Base-by-base conservation (phyloP, 1,140 invertebrate genomes). In the Nasonia vitripennis region DNA sequence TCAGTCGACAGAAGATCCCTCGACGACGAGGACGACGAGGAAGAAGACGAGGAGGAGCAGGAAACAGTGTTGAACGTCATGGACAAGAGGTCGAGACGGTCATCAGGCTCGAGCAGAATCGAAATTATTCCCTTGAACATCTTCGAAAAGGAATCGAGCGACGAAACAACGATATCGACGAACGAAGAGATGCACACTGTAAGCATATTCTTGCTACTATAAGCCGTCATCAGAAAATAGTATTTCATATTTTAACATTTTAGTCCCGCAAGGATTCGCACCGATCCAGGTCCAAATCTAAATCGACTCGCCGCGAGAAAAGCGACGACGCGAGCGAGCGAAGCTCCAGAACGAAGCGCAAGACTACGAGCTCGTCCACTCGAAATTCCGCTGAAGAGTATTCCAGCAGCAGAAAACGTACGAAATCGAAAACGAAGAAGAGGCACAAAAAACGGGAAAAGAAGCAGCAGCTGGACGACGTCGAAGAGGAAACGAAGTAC, bases 401-500 rank as follows among this genome's bases (percentile, higher is more conserved):
- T 23, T 41, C 11, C 31, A 83, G 2, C 68, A 87, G 27, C 41
- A 31, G 1, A 83, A 85, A 37, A 67, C 34, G 0, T 12, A 5
- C 74, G 12, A 81, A 81, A 5, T 27, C 79, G n/a, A 83, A 27
- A 14, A 81, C 55, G 34, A 88, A 80, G 41, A 86, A 86, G 82
- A 87, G 86, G 51, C 78, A 17, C 17, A 88, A 87, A 48, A 88
- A 84, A 48, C 88, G 89, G 23, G 89, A 89, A 34, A 79, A 84
- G 37, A 83, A 51, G 41, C 27, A 55, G 2, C 1, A 77, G 2
- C 1, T 20, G 3, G 68, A 51, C 11, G 70, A 83, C 4, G 51
- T 75, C 0, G 75, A 85, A 10, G 84, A 88, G 0, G 75, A 87
- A 17, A 51, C 86, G 0, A 91, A 89, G 23, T 93, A 89, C 31